A percentile compares a stretch with the other conserved stretches of the same genome.
Evolutionary conservation across 2,113 vertebrate genomes (phyloP).

Genomic region (Pipa parva): DNA sequence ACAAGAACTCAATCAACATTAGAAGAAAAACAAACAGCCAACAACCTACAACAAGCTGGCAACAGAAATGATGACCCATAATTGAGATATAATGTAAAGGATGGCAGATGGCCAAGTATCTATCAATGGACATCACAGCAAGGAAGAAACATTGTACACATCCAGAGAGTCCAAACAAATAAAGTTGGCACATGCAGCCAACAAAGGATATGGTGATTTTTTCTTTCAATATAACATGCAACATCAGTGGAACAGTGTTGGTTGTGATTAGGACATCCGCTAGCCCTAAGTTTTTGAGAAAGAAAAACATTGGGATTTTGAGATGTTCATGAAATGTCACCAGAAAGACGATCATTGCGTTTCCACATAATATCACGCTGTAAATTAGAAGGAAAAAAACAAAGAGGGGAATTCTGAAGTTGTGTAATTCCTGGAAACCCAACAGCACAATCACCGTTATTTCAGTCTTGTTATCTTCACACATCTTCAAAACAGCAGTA

Average conservation of each 20-base stretch:
- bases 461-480: constrained; percentile 18
- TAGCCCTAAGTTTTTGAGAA: constrained; percentile 9
- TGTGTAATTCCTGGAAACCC: background rate
- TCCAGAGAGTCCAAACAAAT: background rate
- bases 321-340: constrained; percentile 4
- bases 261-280: constrained; percentile 18
- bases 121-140: constrained; percentile 25
- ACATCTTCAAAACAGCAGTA: background rate
- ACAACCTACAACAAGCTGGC: background rate
- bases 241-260: background rate
- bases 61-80: constrained; percentile 6
- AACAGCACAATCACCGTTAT: constrained; percentile 4
- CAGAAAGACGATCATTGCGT: constrained; percentile 8
- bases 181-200: constrained; percentile 3
- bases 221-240: background rate
- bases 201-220: background rate
- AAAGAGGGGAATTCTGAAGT: constrained; percentile 4
- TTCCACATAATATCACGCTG: constrained; percentile 5
- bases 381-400: constrained; percentile 5
- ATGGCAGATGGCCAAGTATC: constrained; percentile 18
- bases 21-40: background rate
- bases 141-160: constrained; percentile 7
- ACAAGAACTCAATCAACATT: background rate
- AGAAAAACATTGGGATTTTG: constrained; percentile 20
- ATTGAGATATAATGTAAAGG: constrained; percentile 17